Evolutionary conservation across 2,888 invertebrate species (phyloP).

Genomic region (Frankliniella fusca): DNA sequence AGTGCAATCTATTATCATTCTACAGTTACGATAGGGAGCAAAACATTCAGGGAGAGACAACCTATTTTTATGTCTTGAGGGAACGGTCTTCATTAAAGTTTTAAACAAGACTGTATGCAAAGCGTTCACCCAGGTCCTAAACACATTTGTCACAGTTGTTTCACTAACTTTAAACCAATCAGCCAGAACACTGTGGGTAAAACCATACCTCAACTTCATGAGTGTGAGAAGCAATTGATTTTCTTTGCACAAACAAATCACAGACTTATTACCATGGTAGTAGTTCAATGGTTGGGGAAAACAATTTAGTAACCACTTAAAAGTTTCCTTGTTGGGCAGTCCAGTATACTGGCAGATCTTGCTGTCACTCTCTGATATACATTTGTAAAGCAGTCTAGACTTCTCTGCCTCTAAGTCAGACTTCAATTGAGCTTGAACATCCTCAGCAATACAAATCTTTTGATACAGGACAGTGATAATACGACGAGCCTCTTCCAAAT

Average conservation of each 20-base stretch:
- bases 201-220: neutral
- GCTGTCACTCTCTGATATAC: neutral
- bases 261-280: neutral
- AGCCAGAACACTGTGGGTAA: neutral
- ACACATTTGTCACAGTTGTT: neutral
- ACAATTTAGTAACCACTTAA: neutral
- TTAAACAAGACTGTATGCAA: neutral
- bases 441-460: neutral
- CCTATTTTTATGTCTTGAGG: neutral
- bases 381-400: neutral
- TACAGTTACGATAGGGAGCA: neutral
- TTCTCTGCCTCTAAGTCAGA: neutral
- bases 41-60: neutral
- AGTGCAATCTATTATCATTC: slow-evolving; percentile 31
- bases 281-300: neutral
- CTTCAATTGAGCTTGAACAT: neutral
- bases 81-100: neutral
- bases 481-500: neutral
- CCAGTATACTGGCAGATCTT: neutral
- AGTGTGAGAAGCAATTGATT: neutral
- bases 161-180: slow-evolving; percentile 3
- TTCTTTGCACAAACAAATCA: neutral
- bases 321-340: neutral
- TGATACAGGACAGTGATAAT: neutral
- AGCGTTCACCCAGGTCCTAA: neutral